Conservation (phyloP, 2,797 vertebrate species). For the Lithobates sylvaticus region DNA sequence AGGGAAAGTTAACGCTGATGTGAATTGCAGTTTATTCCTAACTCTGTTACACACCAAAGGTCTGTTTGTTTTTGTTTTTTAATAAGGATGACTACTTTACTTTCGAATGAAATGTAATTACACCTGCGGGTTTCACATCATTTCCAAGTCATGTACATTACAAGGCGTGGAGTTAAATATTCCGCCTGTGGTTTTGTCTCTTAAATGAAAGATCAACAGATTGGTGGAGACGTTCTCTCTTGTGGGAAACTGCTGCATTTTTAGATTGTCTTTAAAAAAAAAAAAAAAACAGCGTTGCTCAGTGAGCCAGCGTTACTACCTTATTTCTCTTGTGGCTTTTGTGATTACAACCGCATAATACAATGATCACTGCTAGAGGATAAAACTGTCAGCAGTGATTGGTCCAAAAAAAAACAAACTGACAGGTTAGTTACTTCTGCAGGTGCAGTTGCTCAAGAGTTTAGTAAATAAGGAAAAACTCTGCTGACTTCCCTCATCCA, state of each 20-base stretch:
- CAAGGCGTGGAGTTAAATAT: not conserved
- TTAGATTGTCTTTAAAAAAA: not conserved
- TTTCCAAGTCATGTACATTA: not conserved
- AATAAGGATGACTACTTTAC: not conserved
- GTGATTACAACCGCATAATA: not conserved
- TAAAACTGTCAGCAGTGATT: too few species aligned
- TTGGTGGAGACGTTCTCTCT: not conserved
- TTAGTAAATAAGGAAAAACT: too few species aligned
- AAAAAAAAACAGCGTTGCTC: too few species aligned
- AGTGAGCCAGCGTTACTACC: not conserved
- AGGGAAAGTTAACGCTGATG: not conserved
- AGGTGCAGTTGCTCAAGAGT: too few species aligned
- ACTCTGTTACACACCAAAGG: not conserved
- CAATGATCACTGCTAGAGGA: too few species aligned
- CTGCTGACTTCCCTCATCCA: too few species aligned
- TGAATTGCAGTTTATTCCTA: too few species aligned
- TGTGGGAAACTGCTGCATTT: conserved; percentile 18
- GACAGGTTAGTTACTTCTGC: too few species aligned
- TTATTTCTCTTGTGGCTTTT: not conserved
- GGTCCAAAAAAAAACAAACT: too few species aligned
- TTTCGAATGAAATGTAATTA: conserved; percentile 4
- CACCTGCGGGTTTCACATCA: not conserved
- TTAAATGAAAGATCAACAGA: not conserved
- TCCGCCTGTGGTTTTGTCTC: not conserved
- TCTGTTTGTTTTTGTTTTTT: not conserved